Evolutionary conservation across 2,888 invertebrate species (phyloP).

Genomic region (Erebia ligea): DNA sequence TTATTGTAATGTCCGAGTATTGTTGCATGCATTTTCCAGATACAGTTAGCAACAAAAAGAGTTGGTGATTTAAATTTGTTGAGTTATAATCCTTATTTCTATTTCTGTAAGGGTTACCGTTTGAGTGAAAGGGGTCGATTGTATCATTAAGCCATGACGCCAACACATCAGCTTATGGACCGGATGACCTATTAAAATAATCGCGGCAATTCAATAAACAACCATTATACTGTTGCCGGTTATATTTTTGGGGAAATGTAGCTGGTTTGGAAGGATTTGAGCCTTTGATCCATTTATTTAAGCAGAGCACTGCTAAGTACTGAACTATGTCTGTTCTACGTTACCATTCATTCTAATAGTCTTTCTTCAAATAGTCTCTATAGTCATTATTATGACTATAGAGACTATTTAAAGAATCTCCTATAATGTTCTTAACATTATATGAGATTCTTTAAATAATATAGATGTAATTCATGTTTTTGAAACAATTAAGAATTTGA

Average conservation of each 20-base stretch:
- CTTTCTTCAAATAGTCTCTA: too few relatives aligned
- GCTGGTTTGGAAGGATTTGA: slow-evolving; percentile 48
- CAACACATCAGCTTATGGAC: slow-evolving; percentile 39
- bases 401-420: too few relatives aligned
- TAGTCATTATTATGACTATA: too few relatives aligned
- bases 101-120: slow-evolving; percentile 22
- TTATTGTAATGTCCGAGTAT: slow-evolving; percentile 66
- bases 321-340: too few relatives aligned
- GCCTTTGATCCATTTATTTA: slow-evolving; percentile 47
- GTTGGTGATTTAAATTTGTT: neutral
- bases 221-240: slow-evolving; percentile 61
- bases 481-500: too few relatives aligned
- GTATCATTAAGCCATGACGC: slow-evolving; percentile 37
- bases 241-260: slow-evolving; percentile 51
- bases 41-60: slow-evolving; percentile 20
- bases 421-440: too few relatives aligned
- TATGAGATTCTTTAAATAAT: too few relatives aligned
- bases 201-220: slow-evolving; percentile 76
- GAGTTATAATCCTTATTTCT: slow-evolving; percentile 6
- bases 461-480: too few relatives aligned
- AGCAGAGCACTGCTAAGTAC: neutral
- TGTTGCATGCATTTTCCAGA: slow-evolving; percentile 39
- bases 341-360: too few relatives aligned
- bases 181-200: slow-evolving; percentile 75
- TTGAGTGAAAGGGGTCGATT: slow-evolving; percentile 23